Evolutionary conservation across 92 coral and sea anemone genomes (phyloP).

Genomic region (Galaxea fascicularis): DNA sequence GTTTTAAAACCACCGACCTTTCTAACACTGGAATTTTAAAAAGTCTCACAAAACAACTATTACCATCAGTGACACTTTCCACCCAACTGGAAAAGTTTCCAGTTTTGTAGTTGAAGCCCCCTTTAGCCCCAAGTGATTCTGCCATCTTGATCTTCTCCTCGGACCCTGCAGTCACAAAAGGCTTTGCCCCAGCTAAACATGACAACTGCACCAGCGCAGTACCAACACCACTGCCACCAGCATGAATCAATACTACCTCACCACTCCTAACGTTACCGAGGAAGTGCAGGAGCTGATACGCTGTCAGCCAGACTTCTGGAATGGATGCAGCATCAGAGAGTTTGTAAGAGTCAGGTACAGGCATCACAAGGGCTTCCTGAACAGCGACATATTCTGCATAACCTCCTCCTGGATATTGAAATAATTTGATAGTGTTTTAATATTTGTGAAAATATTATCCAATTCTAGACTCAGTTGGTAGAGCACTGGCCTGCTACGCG

Average conservation of each 20-base stretch:
- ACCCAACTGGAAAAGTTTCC: slow-evolving; percentile 90
- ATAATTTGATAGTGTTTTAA: too few species aligned
- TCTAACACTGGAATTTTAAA: too few species aligned
- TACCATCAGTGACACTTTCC: slow-evolving; percentile 40
- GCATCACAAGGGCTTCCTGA: slow-evolving; percentile 91
- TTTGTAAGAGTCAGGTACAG: slow-evolving; percentile 61
- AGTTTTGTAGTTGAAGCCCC: slow-evolving; percentile 89
- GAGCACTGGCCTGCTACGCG: too few species aligned
- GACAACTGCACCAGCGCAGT: slow-evolving; percentile 88
- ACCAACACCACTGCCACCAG: slow-evolving; percentile 98
- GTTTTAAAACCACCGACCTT: too few species aligned
- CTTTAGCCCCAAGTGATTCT: slow-evolving; percentile 79
- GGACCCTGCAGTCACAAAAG: slow-evolving; percentile 91
- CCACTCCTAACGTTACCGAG: slow-evolving; percentile 75
- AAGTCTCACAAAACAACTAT: too few species aligned
- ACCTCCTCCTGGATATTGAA: slow-evolving; percentile 85
- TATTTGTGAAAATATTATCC: too few species aligned
- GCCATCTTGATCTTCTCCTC: slow-evolving; percentile 82
- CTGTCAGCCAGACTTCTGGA: slow-evolving; percentile 97
- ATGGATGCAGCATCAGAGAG: slow-evolving; percentile 91
- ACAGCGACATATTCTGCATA: slow-evolving; percentile 93
- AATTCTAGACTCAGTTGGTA: too few species aligned
- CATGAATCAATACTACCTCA: slow-evolving; percentile 88
- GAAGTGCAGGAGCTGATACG: slow-evolving; percentile 88
- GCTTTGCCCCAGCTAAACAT: slow-evolving; percentile 74